These are phyloP conservation scores for Acrossocheilus fasciatus DNA, from an alignment of 2,797 vertebrate genomes.

Conservation along the genomic window DNA sequence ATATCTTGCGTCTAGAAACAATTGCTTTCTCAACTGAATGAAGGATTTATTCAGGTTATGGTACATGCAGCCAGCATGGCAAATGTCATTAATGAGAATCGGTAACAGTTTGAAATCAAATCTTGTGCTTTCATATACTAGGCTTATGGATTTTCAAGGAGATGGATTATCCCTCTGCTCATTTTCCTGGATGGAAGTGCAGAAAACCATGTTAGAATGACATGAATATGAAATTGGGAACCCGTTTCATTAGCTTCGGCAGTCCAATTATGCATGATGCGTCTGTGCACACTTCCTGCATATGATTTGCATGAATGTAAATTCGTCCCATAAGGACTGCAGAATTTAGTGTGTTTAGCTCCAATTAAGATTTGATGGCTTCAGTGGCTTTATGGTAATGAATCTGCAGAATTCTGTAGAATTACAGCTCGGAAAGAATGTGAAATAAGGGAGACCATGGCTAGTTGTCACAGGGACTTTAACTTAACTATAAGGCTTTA, in stretches of 20 bases:
- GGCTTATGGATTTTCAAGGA: neutral
- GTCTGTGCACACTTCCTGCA: conserved; percentile 4
- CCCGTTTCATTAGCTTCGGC: neutral
- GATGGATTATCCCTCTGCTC: neutral
- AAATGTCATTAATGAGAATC: conserved; percentile 7
- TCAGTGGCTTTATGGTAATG: neutral
- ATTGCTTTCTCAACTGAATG: neutral
- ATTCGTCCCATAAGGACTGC: neutral
- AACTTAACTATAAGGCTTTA: neutral
- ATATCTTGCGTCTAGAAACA: neutral
- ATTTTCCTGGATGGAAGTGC: conserved; percentile 17
- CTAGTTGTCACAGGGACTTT: neutral
- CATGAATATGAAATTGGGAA: conserved; percentile 27
- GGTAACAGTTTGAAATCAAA: conserved; percentile 10
- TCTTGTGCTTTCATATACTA: neutral
- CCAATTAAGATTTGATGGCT: neutral
- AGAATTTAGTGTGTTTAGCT: neutral
- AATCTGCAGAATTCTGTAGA: neutral
- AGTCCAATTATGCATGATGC: conserved; percentile 26
- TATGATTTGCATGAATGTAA: conserved; percentile 25
- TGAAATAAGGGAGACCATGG: neutral
- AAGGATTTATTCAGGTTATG: neutral
- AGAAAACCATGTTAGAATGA: conserved; percentile 12
- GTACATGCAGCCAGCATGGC: neutral
- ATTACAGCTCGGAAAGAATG: neutral